phyloP scores from a whole-genome alignment of 2,888 invertebrate genomes.

The Stenodema calcarata region DNA sequence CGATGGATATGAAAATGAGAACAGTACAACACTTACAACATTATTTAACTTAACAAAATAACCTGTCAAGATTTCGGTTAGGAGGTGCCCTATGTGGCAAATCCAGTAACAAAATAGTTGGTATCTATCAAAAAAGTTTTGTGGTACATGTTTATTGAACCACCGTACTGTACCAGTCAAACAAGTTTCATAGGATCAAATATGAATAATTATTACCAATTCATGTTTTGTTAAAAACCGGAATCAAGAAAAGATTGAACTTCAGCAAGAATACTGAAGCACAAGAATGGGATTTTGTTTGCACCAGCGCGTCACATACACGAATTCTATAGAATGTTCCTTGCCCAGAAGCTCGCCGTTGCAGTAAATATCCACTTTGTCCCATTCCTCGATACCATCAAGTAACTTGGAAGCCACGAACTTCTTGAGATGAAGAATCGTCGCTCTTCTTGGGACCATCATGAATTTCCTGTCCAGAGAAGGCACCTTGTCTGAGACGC shows the following conservation, averaged over 20 bases:
- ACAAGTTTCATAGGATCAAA: too few species aligned
- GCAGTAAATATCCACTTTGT: constrained; percentile 98
- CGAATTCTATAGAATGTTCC: constrained; percentile 98
- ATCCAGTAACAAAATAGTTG: too few species aligned
- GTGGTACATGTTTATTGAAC: too few species aligned
- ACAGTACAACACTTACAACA: too few species aligned
- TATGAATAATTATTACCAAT: too few species aligned
- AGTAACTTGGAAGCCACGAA: constrained; percentile 94
- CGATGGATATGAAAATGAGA: too few species aligned
- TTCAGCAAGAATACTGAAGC: constrained; percentile 70
- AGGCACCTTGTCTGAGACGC: constrained; percentile 79
- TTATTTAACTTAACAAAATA: too few species aligned
- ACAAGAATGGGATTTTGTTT: constrained; percentile 89
- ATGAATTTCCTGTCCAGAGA: constrained; percentile 77
- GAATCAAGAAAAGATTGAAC: neutral
- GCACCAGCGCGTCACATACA: constrained; percentile 96
- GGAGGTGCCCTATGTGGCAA: too few species aligned
- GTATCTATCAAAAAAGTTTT: too few species aligned
- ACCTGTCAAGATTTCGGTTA: too few species aligned
- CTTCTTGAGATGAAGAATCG: constrained; percentile 97
- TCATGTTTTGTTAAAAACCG: too few species aligned
- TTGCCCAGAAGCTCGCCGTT: constrained; percentile 97
- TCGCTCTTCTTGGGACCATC: constrained; percentile 94
- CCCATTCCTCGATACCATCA: constrained; percentile 89
- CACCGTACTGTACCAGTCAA: too few species aligned